Evolutionary conservation across 1,140 invertebrate species (phyloP).

Genomic region (Yoshiicerus persimilis): DNA sequence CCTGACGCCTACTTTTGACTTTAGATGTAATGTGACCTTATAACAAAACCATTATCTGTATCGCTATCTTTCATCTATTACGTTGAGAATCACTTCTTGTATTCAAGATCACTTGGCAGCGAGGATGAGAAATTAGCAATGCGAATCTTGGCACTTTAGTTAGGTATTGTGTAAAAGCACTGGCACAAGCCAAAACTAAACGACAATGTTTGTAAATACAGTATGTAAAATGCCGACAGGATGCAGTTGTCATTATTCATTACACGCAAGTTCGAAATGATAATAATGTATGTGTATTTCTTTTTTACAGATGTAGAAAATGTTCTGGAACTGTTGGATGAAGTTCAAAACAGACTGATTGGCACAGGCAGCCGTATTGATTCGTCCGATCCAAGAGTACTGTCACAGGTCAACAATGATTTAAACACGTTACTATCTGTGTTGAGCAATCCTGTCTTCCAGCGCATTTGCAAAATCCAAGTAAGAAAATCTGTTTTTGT

Average conservation of each 20-base stretch:
- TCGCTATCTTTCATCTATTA: not conserved
- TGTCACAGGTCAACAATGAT: conserved; percentile 76
- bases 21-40: not conserved
- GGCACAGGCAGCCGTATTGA: conserved; percentile 45
- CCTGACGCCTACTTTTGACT: not conserved
- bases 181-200: too few relatives aligned
- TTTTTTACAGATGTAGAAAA: conserved; percentile 36
- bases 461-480: conserved; percentile 85
- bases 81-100: not conserved
- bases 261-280: not conserved
- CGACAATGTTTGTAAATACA: not conserved
- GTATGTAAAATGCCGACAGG: not conserved
- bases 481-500: conserved; percentile 50
- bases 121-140: not conserved
- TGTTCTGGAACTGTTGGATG: conserved; percentile 31
- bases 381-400: conserved; percentile 56
- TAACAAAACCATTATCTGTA: not conserved
- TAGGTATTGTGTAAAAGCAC: not conserved
- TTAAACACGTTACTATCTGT: conserved; percentile 82
- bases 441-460: conserved; percentile 87
- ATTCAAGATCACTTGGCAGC: not conserved
- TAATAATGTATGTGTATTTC: not conserved
- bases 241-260: not conserved
- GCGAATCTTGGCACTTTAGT: not conserved
- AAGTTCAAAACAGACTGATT: conserved; percentile 37